phyloP scores from a whole-genome alignment of 1,140 invertebrate genomes.

The Lepidurus couesii region DNA sequence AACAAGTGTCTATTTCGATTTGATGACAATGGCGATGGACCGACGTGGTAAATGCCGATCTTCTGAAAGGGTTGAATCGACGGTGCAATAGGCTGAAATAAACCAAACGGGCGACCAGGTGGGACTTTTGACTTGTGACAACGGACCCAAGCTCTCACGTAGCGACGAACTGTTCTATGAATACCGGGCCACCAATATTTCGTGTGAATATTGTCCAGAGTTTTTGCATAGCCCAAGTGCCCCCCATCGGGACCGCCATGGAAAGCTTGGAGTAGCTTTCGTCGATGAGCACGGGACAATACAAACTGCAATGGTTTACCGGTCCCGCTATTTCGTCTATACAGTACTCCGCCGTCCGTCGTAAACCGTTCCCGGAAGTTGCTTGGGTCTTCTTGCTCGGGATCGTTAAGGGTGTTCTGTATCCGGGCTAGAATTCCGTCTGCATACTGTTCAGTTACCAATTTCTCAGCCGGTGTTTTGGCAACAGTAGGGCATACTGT shows the following conservation, averaged over 20 bases:
- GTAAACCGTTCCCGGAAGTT: too few relatives aligned
- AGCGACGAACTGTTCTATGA: constrained; percentile 1
- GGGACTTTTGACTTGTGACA: constrained; percentile 21
- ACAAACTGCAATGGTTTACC: constrained; percentile 30
- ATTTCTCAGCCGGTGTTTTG: not conserved
- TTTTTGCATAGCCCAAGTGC: not conserved
- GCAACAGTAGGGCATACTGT: not conserved
- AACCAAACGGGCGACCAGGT: constrained; percentile 19
- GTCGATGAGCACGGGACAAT: constrained; percentile 1
- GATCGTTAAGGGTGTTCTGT: too few relatives aligned
- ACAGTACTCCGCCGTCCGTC: too few relatives aligned
- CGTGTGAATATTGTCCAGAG: not conserved
- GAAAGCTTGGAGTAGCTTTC: constrained; percentile 24
- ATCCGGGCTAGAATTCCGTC: not conserved
- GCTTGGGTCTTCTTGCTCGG: too few relatives aligned
- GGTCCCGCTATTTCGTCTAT: not conserved
- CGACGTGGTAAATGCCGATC: constrained; percentile 28
- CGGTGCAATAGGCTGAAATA: constrained; percentile 27
- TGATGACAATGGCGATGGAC: constrained; percentile 2
- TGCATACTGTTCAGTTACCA: not conserved
- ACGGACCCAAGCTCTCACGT: not conserved
- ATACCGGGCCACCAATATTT: constrained; percentile 11
- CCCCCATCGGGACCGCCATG: constrained; percentile 32
- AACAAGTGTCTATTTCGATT: constrained; percentile 27
- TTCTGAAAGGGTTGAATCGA: constrained; percentile 9